A percentile compares a stretch with the other conserved stretches of the same genome.
Conservation (phyloP, 1,140 invertebrate species). For the Megalonaias nervosa region DNA sequence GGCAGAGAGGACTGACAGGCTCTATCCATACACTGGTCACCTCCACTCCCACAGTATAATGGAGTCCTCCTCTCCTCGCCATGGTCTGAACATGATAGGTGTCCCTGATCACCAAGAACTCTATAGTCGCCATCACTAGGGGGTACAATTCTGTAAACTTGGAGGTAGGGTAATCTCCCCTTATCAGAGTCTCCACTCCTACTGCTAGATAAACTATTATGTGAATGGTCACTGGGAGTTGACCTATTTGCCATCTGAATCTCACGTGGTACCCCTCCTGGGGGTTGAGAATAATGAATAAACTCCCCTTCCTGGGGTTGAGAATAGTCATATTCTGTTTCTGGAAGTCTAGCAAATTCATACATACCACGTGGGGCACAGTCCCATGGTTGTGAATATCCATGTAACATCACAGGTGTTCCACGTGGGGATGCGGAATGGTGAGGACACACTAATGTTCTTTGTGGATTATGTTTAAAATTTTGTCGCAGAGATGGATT, state of each 20-base stretch:
- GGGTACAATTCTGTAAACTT: too few relatives aligned
- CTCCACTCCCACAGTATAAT: slow-evolving; percentile 10
- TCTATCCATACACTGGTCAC: slow-evolving; percentile 65
- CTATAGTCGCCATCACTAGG: too few relatives aligned
- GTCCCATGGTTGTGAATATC: slow-evolving; percentile 35
- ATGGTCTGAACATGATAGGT: too few relatives aligned
- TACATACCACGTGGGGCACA: slow-evolving; percentile 24
- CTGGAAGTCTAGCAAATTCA: slow-evolving; percentile 28
- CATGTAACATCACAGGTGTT: slow-evolving; percentile 28
- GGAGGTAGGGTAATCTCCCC: too few relatives aligned
- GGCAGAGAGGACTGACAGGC: slow-evolving; percentile 73
- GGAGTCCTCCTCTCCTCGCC: neutral
- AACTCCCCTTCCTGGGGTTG: slow-evolving; percentile 23
- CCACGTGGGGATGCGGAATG: slow-evolving; percentile 6
- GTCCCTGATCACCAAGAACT: too few relatives aligned
- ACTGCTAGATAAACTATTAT: too few relatives aligned
- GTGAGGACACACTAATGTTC: neutral
- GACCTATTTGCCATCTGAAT: too few relatives aligned
- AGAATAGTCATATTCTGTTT: slow-evolving; percentile 31
- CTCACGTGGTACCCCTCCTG: too few relatives aligned
- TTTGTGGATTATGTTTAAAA: too few relatives aligned
- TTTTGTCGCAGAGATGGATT: too few relatives aligned
- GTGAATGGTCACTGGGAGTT: too few relatives aligned
- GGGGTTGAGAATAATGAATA: slow-evolving; percentile 11
- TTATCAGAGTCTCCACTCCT: too few relatives aligned